Conservation (phyloP, 1,140 invertebrate species). For the Globodera rostochiensis region DNA sequence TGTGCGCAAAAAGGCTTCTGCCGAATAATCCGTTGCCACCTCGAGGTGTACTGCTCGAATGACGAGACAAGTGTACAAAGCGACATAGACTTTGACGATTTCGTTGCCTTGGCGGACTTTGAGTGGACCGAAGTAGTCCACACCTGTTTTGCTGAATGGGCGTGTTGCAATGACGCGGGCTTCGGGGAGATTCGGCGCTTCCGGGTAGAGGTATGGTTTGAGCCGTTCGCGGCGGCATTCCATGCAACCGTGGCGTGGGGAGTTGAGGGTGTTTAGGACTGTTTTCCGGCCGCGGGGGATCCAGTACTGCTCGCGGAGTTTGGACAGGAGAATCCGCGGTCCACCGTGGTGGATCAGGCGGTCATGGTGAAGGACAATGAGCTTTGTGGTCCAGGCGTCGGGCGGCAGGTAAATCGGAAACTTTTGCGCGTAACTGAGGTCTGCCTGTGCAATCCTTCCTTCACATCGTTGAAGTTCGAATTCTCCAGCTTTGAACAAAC, state of each 20-base stretch:
- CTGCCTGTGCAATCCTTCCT: background rate
- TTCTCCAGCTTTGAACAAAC: background rate
- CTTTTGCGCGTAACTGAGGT: background rate
- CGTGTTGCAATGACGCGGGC: background rate
- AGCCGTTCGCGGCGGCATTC: background rate
- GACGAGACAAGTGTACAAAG: conserved; percentile 18
- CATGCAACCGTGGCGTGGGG: background rate
- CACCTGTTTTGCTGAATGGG: too few species aligned
- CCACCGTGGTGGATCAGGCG: background rate
- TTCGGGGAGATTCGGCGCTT: background rate
- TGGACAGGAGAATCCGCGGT: background rate
- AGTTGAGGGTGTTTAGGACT: background rate
- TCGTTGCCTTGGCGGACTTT: conserved; percentile 5
- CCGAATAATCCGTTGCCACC: background rate
- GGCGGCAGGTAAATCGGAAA: background rate
- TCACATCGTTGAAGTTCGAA: background rate
- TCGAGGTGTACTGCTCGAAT: conserved; percentile 25
- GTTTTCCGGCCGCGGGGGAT: background rate
- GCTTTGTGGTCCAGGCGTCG: background rate
- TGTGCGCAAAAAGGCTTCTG: background rate
- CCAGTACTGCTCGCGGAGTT: background rate
- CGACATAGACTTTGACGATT: background rate
- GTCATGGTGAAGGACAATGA: background rate
- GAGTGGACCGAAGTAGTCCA: too few species aligned
- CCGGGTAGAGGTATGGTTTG: background rate